phyloP scores from a whole-genome alignment of 2,797 vertebrate species.

The Odontamblyopus lacepedii region DNA sequence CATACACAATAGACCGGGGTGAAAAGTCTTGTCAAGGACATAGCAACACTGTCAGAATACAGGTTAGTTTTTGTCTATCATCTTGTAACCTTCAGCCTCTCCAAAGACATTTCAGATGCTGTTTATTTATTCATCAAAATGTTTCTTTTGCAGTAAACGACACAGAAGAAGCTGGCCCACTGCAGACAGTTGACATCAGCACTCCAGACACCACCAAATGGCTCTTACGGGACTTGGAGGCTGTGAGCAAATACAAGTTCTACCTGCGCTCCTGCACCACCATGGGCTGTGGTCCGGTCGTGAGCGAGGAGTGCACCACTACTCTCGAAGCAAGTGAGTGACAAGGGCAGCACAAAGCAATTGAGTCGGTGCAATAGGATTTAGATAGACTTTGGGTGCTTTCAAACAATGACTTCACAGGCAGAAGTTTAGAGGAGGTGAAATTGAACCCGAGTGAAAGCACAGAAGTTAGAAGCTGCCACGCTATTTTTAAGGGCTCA shows the following conservation, averaged over 20 bases:
- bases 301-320: slow-evolving; percentile 87
- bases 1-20: not conserved
- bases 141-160: slow-evolving; percentile 83
- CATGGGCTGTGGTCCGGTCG: slow-evolving; percentile 85
- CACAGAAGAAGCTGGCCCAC: slow-evolving; percentile 82
- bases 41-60: not conserved
- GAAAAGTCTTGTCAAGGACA: not conserved
- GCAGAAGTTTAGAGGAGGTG: slow-evolving; percentile 8
- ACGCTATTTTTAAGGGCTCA: no score
- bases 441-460: slow-evolving; percentile 1
- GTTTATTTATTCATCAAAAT: not conserved
- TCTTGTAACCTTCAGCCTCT: not conserved
- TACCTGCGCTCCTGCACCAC: slow-evolving; percentile 89
- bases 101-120: not conserved
- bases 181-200: slow-evolving; percentile 80
- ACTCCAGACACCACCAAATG: slow-evolving; percentile 79
- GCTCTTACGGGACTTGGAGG: slow-evolving; percentile 81
- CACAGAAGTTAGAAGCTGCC: no score
- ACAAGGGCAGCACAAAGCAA: not conserved
- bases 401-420: slow-evolving; percentile 20
- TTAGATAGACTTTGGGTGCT: not conserved
- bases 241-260: slow-evolving; percentile 91
- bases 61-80: not conserved
- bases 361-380: not conserved
- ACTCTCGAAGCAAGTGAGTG: slow-evolving; percentile 89